Evolutionary conservation across 2,888 invertebrate species (phyloP).

Genomic region (Alloscopus bannaensis): DNA sequence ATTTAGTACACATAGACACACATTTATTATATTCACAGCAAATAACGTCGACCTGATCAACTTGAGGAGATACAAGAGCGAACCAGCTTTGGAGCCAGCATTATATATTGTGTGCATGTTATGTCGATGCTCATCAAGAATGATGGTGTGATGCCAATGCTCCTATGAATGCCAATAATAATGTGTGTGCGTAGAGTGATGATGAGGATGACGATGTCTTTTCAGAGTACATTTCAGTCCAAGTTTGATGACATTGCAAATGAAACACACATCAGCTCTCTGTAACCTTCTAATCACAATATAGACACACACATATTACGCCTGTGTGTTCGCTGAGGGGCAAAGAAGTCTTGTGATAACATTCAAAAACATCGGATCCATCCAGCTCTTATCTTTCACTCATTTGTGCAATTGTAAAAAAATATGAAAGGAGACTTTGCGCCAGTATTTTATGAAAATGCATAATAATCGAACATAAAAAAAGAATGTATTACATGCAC

Average conservation of each 20-base stretch:
- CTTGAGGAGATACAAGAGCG: too few relatives aligned
- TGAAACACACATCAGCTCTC: neutral
- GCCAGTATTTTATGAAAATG: neutral
- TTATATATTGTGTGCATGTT: too few relatives aligned
- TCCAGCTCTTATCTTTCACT: neutral
- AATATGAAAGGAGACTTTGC: neutral
- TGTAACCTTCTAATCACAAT: too few relatives aligned
- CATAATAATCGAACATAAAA: neutral
- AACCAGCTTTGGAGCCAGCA: too few relatives aligned
- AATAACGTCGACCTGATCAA: too few relatives aligned
- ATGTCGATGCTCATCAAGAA: too few relatives aligned
- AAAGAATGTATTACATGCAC: neutral
- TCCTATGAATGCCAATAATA: too few relatives aligned
- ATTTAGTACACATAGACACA: too few relatives aligned
- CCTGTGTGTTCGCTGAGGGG: neutral
- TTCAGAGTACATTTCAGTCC: neutral
- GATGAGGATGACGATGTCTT: neutral
- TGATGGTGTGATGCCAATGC: too few relatives aligned
- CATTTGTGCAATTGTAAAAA: neutral
- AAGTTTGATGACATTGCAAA: neutral
- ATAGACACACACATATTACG: neutral
- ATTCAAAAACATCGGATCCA: neutral
- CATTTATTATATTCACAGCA: too few relatives aligned
- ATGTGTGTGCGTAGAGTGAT: neutral
- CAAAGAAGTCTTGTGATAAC: neutral